phyloP scores from a whole-genome alignment of 2,888 invertebrate genomes.

The Horisme vitalbata region DNA sequence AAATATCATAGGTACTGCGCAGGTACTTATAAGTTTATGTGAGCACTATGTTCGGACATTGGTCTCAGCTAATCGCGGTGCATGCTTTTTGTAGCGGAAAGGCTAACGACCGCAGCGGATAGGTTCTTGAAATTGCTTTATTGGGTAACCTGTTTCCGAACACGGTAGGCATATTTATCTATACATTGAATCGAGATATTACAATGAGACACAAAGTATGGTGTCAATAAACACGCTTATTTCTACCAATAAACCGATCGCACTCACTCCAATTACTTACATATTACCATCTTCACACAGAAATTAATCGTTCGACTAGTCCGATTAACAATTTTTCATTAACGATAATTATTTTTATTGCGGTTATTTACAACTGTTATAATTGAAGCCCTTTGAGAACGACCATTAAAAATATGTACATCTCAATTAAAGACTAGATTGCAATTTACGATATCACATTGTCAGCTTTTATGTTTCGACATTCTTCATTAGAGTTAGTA shows the following conservation, averaged over 20 bases:
- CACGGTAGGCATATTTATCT: slow-evolving; percentile 56
- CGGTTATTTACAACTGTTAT: slow-evolving; percentile 27
- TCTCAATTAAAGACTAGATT: slow-evolving; percentile 29
- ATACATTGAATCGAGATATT: slow-evolving; percentile 40
- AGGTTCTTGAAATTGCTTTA: slow-evolving; percentile 75
- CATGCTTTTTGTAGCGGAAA: slow-evolving; percentile 67
- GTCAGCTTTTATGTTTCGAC: slow-evolving; percentile 25
- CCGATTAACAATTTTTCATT: slow-evolving; percentile 26
- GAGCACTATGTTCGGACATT: slow-evolving; percentile 48
- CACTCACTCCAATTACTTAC: slow-evolving; percentile 20
- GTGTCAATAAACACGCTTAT: slow-evolving; percentile 18
- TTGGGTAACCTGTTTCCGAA: slow-evolving; percentile 74
- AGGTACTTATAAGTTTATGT: slow-evolving; percentile 29
- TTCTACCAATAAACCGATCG: slow-evolving; percentile 22
- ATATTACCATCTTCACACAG: slow-evolving; percentile 17
- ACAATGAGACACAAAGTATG: slow-evolving; percentile 43
- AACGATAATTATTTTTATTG: slow-evolving; percentile 16
- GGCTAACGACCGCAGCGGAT: slow-evolving; percentile 70
- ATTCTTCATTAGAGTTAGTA: slow-evolving; percentile 17
- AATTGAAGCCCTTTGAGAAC: slow-evolving; percentile 26
- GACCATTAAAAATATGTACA: slow-evolving; percentile 21
- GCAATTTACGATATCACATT: slow-evolving; percentile 30
- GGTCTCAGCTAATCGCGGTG: slow-evolving; percentile 57
- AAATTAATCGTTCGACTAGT: slow-evolving; percentile 25
- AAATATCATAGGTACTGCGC: no score